Percentiles rank a stretch among this genome's conserved stretches.
Evolutionary conservation across 2,797 vertebrate species (phyloP).

Genomic region (Oreochromis mossambicus): DNA sequence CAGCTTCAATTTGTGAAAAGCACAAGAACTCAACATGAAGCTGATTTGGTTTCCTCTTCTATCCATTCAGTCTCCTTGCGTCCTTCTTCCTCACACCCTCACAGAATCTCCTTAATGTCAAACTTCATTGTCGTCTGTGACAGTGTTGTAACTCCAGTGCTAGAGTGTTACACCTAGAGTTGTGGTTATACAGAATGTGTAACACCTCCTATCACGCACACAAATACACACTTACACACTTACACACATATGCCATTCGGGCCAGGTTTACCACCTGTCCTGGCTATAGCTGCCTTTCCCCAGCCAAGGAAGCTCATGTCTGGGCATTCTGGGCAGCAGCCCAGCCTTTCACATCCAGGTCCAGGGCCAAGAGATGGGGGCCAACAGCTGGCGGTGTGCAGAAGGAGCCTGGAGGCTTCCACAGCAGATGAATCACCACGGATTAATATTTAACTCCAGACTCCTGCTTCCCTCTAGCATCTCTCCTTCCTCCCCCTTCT

Average conservation of each 20-base stretch:
- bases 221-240: background rate
- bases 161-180: conserved; percentile 17
- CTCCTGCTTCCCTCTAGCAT: conserved; percentile 76
- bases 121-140: conserved; percentile 37
- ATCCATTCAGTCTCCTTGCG: background rate
- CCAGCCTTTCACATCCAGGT: conserved; percentile 70
- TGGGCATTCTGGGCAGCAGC: conserved; percentile 72
- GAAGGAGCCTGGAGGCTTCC: conserved; percentile 75
- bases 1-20: background rate
- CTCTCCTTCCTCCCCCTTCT: conserved; percentile 51
- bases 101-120: background rate
- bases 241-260: conserved; percentile 1
- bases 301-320: conserved; percentile 72
- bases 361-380: conserved; percentile 63
- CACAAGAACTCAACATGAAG: background rate
- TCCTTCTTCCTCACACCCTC: background rate
- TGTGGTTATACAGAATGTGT: conserved; percentile 47
- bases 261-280: conserved; percentile 70
- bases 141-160: background rate
- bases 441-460: conserved; percentile 83
- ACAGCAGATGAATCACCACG: conserved; percentile 79
- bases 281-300: conserved; percentile 50
- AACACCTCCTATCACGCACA: conserved; percentile 5
- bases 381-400: conserved; percentile 78
- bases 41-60: background rate